Evolutionary conservation across 2,797 vertebrate species (phyloP).

Genomic region (Chelmon rostratus): DNA sequence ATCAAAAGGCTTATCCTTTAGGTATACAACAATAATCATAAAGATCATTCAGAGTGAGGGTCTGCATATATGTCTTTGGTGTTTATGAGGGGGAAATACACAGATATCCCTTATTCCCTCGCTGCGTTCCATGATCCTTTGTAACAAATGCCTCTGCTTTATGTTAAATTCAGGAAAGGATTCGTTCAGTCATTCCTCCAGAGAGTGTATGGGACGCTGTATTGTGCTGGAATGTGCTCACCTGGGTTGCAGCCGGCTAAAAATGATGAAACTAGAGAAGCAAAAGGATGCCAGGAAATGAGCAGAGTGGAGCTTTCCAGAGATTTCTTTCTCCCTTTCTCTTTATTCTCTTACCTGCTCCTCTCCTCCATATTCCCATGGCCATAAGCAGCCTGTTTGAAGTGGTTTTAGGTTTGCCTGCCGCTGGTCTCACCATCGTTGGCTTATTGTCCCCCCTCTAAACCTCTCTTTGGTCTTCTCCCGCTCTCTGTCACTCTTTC

Average conservation of each 20-base stretch:
- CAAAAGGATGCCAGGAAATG: slow-evolving; percentile 57
- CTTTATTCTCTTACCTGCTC: slow-evolving; percentile 38
- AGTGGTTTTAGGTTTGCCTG: slow-evolving; percentile 74
- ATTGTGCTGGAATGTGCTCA: slow-evolving; percentile 65
- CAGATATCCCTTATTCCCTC: background rate
- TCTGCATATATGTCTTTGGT: background rate
- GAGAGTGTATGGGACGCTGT: slow-evolving; percentile 17
- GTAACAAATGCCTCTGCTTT: background rate
- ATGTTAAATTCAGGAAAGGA: slow-evolving; percentile 12
- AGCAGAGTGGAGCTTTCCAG: slow-evolving; percentile 53
- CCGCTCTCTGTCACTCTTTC: slow-evolving; percentile 55
- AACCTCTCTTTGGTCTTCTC: slow-evolving; percentile 62
- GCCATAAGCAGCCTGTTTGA: slow-evolving; percentile 68
- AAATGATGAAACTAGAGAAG: slow-evolving; percentile 70
- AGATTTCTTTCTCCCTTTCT: slow-evolving; percentile 38
- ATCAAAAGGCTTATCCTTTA: background rate
- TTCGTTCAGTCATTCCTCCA: slow-evolving; percentile 35
- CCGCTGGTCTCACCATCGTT: slow-evolving; percentile 57
- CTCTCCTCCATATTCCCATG: slow-evolving; percentile 52
- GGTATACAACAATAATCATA: background rate
- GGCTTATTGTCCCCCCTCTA: slow-evolving; percentile 66
- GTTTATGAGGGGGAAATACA: background rate
- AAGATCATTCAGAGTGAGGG: background rate
- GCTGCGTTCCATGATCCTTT: slow-evolving; percentile 8
- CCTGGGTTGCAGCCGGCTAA: slow-evolving; percentile 56